Base-by-base conservation (phyloP, 2,113 vertebrate genomes). In the Carettochelys insculpta region DNA sequence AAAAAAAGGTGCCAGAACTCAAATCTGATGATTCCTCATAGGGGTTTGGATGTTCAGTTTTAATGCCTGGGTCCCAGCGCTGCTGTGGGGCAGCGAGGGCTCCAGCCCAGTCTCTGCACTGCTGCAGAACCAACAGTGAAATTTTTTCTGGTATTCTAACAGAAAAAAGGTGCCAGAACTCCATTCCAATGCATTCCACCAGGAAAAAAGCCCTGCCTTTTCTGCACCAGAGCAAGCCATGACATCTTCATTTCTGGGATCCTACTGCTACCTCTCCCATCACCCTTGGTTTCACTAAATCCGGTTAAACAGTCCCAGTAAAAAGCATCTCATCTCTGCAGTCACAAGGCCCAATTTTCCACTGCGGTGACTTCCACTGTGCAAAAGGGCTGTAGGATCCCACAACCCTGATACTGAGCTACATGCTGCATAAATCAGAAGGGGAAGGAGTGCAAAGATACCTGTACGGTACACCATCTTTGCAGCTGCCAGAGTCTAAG, bases 371-470 rank as follows among this genome's bases (percentile, higher is more conserved):
- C 58, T 82, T 34, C 12, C 25, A 90, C 17, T 38, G 19, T 68
- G 61, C n/a, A 68, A 48, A 24, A 54, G 0, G 9, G n/a, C 25
- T 38, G 5, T 53, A 43, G 3, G 29, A 38, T 47, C 50, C 31
- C 5, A n/a, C 2, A 0, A 1, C 56, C 20, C 4, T 14, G 38
- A 77, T 8, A 0, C 0, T 5, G 54, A 85, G 20, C 12, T 7
- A 1, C 1, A 1, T 38, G 52, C 89, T 91, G 48, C 3, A 71
- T 5, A 19, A 34, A 65, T 19, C 43, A 20, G 68, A 83, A 71
- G 41, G n/a, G 77, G 9, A 85, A 43, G 4, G 20, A 17, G 3
- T 54, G 22, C 19, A 81, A 75, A 76, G 38, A 11, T 52, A 75
- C 5, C 14, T 88, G 43, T 0, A 13, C 86, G 82, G 43, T 0